A percentile compares a stretch with the other conserved stretches of the same genome.
Evolutionary conservation across 2,888 invertebrate genomes (phyloP).

Genomic region (Xylota sylvarum): DNA sequence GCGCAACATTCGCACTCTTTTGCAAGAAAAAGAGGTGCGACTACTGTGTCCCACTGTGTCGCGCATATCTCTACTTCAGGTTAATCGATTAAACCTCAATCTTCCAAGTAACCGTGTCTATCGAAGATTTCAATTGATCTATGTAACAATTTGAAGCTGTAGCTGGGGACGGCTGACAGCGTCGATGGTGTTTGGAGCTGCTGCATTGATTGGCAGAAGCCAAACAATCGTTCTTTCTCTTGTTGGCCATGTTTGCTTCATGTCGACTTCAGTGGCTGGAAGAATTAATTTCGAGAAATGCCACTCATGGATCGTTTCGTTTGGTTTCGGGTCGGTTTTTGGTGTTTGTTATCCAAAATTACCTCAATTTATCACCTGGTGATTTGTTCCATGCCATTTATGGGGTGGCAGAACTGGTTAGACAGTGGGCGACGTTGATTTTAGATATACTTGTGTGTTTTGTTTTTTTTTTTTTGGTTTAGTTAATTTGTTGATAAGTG

Average conservation of each 20-base stretch:
- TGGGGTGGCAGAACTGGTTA: constrained; percentile 42
- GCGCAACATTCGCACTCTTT: constrained; percentile 69
- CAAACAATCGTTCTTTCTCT: constrained; percentile 59
- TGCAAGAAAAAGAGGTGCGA: constrained; percentile 54
- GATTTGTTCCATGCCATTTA: constrained; percentile 66
- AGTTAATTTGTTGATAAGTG: not conserved
- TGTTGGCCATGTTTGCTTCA: constrained; percentile 60
- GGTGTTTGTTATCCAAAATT: constrained; percentile 72
- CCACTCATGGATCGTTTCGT: constrained; percentile 70
- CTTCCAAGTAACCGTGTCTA: constrained; percentile 52
- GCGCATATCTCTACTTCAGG: constrained; percentile 33
- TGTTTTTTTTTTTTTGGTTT: not conserved
- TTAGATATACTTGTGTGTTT: constrained; percentile 4
- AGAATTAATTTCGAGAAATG: constrained; percentile 64
- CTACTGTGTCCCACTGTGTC: constrained; percentile 49
- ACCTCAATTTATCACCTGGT: constrained; percentile 74
- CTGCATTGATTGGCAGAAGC: constrained; percentile 69
- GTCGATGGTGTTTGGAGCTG: no score
- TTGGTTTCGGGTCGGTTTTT: constrained; percentile 64
- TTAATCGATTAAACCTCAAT: constrained; percentile 74
- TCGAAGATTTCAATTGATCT: constrained; percentile 41
- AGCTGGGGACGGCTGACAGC: not conserved
- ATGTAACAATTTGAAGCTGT: not conserved
- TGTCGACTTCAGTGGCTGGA: constrained; percentile 53
- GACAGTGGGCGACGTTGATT: constrained; percentile 43